Conservation (phyloP, 2,888 invertebrate genomes). For the Oscheius myriophilus region DNA sequence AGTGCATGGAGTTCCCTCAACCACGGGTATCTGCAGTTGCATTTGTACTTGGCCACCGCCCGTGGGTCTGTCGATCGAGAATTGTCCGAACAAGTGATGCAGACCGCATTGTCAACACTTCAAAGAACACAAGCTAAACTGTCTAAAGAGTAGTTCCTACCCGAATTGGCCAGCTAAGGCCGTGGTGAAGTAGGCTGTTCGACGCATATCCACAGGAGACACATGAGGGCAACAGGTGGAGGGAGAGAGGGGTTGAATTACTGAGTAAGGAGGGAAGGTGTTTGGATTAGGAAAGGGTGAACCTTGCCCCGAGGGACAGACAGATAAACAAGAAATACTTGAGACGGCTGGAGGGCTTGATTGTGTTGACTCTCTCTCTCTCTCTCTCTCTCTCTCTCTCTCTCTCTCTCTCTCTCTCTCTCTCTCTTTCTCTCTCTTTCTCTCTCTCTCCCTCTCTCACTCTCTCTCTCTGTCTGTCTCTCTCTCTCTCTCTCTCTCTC, state of each 20-base stretch:
- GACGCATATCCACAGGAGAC: background rate
- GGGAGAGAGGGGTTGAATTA: constrained; percentile 12
- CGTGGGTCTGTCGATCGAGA: constrained; percentile 16
- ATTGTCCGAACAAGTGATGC: constrained; percentile 15
- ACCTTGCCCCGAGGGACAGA: no score
- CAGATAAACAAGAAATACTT: no score
- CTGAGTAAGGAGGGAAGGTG: background rate
- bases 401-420: no score
- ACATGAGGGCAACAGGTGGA: background rate
- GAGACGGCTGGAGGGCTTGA: no score
- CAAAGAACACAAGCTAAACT: background rate
- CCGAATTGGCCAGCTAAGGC: no score
- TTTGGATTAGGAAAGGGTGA: no score
- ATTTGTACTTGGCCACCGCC: constrained; percentile 41
- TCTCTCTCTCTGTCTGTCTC: no score
- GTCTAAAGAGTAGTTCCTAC: background rate
- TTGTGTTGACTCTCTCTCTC: background rate
- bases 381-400: no score
- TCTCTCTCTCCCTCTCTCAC: no score
- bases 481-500: no score
- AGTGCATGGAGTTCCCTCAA: constrained; percentile 48
- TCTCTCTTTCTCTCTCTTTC: no score
- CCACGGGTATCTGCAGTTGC: constrained; percentile 51
- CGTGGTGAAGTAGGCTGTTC: background rate
- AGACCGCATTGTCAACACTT: constrained; percentile 6